phyloP scores from a whole-genome alignment of 2,797 vertebrate genomes.

The Labroides dimidiatus region DNA sequence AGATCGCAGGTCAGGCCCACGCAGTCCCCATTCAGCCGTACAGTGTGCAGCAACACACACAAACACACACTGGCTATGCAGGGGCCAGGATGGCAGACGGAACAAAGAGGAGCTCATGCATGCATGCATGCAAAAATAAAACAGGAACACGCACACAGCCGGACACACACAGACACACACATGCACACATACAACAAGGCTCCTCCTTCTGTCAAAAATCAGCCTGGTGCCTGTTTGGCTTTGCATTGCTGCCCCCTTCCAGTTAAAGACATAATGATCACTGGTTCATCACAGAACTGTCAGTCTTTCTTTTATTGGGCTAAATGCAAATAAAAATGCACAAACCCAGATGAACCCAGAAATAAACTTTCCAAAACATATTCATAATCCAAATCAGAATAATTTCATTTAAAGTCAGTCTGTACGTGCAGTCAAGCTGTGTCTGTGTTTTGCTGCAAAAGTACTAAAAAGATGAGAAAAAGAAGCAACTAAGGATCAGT shows the following conservation, averaged over 20 bases:
- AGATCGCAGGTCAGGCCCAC: constrained; percentile 85
- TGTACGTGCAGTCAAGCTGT: no score
- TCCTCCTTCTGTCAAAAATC: constrained; percentile 23
- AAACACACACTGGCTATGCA: constrained; percentile 38
- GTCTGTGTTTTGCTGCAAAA: no score
- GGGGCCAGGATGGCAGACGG: constrained; percentile 68
- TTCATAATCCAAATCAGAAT: no score
- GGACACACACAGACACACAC: constrained; percentile 12
- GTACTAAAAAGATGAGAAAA: no score
- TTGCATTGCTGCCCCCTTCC: constrained; percentile 51
- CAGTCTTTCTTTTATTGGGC: not conserved
- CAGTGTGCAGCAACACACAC: constrained; percentile 62
- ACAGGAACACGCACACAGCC: constrained; percentile 17
- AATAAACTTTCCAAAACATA: not conserved
- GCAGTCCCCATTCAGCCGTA: constrained; percentile 81
- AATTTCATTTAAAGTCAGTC: no score
- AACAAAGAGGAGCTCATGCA: constrained; percentile 64
- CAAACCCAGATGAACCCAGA: not conserved
- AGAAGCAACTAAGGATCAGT: no score
- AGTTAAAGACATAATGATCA: constrained; percentile 36
- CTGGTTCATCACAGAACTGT: constrained; percentile 24
- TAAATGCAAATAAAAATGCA: constrained; percentile 2
- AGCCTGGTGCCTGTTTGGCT: constrained; percentile 10
- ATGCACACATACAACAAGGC: constrained; percentile 3
- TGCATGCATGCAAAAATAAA: constrained; percentile 22